These are phyloP conservation scores for Tachina grossa DNA, from an alignment of 2,888 invertebrate species.

Conservation along the genomic window DNA sequence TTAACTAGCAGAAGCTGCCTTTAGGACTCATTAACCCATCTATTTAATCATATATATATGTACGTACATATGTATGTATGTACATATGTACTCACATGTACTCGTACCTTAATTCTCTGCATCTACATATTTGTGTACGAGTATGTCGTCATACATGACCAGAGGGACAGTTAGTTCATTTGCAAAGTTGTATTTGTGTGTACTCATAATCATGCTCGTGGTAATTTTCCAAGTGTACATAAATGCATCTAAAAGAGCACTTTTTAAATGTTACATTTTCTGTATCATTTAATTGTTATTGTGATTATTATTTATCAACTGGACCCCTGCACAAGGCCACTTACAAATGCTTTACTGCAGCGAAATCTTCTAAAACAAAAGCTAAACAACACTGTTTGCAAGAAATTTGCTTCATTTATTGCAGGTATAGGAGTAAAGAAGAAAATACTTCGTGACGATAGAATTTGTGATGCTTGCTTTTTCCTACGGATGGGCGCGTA, in stretches of 20 bases:
- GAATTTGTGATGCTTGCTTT: no score
- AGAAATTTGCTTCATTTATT: no score
- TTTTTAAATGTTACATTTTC: slow-evolving; percentile 5
- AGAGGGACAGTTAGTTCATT: slow-evolving; percentile 49
- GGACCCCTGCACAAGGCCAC: no score
- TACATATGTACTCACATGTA: neutral
- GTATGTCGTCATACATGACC: slow-evolving; percentile 4
- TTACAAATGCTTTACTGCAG: no score
- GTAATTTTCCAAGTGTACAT: neutral
- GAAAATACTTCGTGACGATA: no score
- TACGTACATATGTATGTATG: no score
- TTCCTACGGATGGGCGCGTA: no score
- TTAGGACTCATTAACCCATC: slow-evolving; percentile 68
- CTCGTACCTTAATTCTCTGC: slow-evolving; percentile 45
- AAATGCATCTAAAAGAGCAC: neutral
- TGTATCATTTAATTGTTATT: slow-evolving; percentile 62
- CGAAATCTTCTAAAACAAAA: no score
- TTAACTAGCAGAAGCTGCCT: slow-evolving; percentile 49
- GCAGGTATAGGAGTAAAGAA: no score
- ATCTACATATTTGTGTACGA: slow-evolving; percentile 22
- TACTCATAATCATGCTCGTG: neutral
- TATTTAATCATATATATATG: slow-evolving; percentile 42
- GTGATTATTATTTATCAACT: slow-evolving; percentile 56
- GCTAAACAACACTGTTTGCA: no score
- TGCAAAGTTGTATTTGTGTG: slow-evolving; percentile 14